A percentile compares a stretch with the other conserved stretches of the same genome.
phyloP scores from a whole-genome alignment of 1,140 invertebrate species.

The Oedothorax gibbosus region DNA sequence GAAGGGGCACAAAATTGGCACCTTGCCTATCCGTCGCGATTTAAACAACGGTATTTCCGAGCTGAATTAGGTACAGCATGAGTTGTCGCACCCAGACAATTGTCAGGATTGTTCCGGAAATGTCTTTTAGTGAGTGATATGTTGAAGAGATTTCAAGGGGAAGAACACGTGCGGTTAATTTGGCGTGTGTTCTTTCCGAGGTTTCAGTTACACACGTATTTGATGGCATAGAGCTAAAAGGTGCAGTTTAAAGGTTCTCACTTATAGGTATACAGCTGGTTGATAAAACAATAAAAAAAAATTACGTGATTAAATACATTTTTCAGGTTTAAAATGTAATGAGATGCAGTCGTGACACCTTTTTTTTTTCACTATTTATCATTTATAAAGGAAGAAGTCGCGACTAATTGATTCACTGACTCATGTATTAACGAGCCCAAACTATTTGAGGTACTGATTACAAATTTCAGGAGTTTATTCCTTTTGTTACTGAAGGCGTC shows the following conservation, averaged over 20 bases:
- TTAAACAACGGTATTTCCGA: constrained; percentile 23
- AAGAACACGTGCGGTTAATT: not conserved
- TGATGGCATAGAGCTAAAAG: not conserved
- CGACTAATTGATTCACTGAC: no score
- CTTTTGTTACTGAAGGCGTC: no score
- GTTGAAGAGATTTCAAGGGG: constrained; percentile 17
- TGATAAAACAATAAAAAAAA: no score
- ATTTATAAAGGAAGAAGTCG: no score
- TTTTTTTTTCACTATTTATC: no score
- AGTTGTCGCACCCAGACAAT: constrained; percentile 11
- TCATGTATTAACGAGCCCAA: no score
- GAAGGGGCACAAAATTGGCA: constrained; percentile 14
- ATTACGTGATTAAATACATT: no score
- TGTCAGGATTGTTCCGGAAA: not conserved
- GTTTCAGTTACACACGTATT: not conserved
- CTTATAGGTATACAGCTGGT: no score
- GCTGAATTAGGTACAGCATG: not conserved
- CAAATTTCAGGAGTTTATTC: no score
- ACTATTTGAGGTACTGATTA: no score
- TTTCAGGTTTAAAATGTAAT: no score
- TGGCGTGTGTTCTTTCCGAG: not conserved
- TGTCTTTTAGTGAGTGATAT: constrained; percentile 6
- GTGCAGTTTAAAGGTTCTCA: not conserved
- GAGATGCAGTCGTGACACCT: no score
- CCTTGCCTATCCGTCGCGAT: not conserved